Evolutionary conservation across 2,113 vertebrate species (phyloP), one percentile per base, ranked within the genome.

Genomic region (Petrocephalus zakoni): DNA sequence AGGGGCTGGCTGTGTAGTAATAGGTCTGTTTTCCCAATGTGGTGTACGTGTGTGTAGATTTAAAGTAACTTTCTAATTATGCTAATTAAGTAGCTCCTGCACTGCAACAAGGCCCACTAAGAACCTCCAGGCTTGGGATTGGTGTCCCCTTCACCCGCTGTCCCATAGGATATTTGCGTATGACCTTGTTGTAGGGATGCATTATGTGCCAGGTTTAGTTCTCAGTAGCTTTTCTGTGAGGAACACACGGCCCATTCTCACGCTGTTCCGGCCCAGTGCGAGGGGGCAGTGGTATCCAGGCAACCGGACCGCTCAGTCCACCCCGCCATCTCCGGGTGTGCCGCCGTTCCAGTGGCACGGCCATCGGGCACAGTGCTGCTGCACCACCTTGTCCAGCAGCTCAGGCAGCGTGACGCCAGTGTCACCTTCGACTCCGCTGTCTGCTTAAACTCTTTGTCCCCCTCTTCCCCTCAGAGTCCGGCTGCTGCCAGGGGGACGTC

Each of bases 401-500:
- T 0, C 4, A 37, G 68, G 29, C 29, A 6, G 34, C 34, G 17
- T 19, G 29, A 78, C 19, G 72, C 19, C 37, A 19, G 17, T 78
- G 72, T 78, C 72, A 42, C 29, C 6, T 78, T 78, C 6, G 29
- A 29, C 68, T 75, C 34, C 2, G 15, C 29, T 19, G 25, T 75
- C 25, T 42, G 61, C 37, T 37, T 75, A 75, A 75, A 42, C 72
- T 42, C 29, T 8, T 37, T 42, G 34, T 37, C 37, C 37, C 34
- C 10, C 53, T 53, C 25, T 29, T 49, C 11, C 7, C 51, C 5
- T 19, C 90, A 95, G 94, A n/a, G 42, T 49, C 89, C 6, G 91
- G 91, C 92, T 93, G 93, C 88, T 92, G 95, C 0, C 94, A 97
- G 55, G 97, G 97, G 0, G 96, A 98, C 53, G 91, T 98, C 53